Percentiles rank a stretch among this genome's conserved stretches.
Evolutionary conservation across 1,140 invertebrate species (phyloP).

Genomic region (Episyrphus balteatus): DNA sequence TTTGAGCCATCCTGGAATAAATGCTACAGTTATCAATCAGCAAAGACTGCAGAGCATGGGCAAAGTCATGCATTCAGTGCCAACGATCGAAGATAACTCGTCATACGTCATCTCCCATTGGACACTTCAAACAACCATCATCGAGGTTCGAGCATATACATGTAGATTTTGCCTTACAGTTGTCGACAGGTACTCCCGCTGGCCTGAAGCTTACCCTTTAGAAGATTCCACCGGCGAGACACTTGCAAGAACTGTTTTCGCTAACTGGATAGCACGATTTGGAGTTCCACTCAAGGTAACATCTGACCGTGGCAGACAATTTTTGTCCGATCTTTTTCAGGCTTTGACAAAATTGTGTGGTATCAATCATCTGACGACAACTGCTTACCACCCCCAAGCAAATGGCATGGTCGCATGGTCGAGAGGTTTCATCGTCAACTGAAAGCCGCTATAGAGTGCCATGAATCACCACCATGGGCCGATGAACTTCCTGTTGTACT

Average conservation of each 20-base stretch:
- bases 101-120: slow-evolving; percentile 13
- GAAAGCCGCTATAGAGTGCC: slow-evolving; percentile 12
- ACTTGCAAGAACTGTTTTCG: slow-evolving; percentile 23
- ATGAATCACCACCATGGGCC: slow-evolving; percentile 20
- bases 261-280: slow-evolving; percentile 30
- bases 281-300: slow-evolving; percentile 22
- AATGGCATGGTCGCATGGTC: slow-evolving; percentile 37
- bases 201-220: slow-evolving; percentile 20
- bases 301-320: slow-evolving; percentile 27
- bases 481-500: slow-evolving; percentile 32
- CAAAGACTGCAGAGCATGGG: slow-evolving; percentile 15
- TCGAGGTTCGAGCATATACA: slow-evolving; percentile 15
- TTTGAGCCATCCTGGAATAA: neutral
- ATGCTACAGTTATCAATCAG: slow-evolving; percentile 7
- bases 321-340: slow-evolving; percentile 15
- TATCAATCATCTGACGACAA: slow-evolving; percentile 19
- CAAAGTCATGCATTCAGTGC: slow-evolving; percentile 14
- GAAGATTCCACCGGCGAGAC: slow-evolving; percentile 25
- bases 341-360: slow-evolving; percentile 13
- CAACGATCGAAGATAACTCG: slow-evolving; percentile 16
- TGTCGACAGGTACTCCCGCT: slow-evolving; percentile 22
- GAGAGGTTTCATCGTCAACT: slow-evolving; percentile 31
- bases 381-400: slow-evolving; percentile 31
- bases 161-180: slow-evolving; percentile 7
- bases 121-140: slow-evolving; percentile 6